phyloP scores from a whole-genome alignment of 2,888 invertebrate genomes.

The Diaperis boleti region DNA sequence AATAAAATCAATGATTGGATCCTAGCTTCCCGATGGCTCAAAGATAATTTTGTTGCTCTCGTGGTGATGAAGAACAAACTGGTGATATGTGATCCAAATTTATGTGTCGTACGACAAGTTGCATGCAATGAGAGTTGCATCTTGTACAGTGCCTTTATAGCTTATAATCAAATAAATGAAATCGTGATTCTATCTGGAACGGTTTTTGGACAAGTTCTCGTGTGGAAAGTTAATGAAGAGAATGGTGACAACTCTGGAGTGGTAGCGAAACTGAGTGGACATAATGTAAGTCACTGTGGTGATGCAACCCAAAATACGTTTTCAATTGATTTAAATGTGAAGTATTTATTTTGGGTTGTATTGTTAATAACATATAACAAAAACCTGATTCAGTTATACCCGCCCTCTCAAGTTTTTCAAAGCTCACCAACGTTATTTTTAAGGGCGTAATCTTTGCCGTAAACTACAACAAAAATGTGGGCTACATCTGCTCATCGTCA shows the following conservation, averaged over 20 bases:
- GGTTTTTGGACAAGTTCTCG: conserved; percentile 73
- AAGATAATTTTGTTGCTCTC: conserved; percentile 67
- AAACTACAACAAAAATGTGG: conserved; percentile 69
- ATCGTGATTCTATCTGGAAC: conserved; percentile 65
- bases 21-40: conserved; percentile 70
- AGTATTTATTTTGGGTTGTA: too few species aligned
- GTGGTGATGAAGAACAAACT: conserved; percentile 78
- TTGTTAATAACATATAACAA: too few species aligned
- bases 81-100: conserved; percentile 56
- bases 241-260: conserved; percentile 61
- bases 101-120: conserved; percentile 55
- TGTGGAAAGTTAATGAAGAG: conserved; percentile 69
- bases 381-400: too few species aligned
- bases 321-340: neutral
- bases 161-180: conserved; percentile 51
- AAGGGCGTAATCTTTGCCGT: conserved; percentile 93
- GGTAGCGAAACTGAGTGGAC: conserved; percentile 75
- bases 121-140: conserved; percentile 73
- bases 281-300: conserved; percentile 72
- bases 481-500: conserved; percentile 82
- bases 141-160: conserved; percentile 68
- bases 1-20: conserved; percentile 75
- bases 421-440: too few species aligned
- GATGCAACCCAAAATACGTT: neutral
- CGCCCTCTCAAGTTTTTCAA: too few species aligned